These are phyloP conservation scores for Candoia aspera DNA, from an alignment of 2,113 vertebrate genomes.

Conservation along the genomic window DNA sequence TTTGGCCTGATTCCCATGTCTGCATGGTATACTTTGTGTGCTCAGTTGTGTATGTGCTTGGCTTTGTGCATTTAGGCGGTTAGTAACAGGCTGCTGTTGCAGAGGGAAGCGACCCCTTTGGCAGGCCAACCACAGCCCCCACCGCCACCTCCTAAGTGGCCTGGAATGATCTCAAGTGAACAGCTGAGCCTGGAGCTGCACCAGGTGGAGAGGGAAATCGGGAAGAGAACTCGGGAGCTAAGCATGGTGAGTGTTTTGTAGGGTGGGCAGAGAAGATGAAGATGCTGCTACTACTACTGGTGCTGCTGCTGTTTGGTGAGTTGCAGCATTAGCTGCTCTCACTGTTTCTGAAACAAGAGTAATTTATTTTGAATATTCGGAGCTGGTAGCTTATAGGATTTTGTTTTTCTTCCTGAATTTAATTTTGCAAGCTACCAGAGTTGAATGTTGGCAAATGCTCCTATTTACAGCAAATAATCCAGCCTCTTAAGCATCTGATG, in stretches of 20 bases:
- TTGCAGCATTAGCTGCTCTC: constrained; percentile 14
- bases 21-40: constrained; percentile 46
- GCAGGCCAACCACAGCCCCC: constrained; percentile 79
- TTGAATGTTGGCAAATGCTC: neutral
- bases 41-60: constrained; percentile 75
- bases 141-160: constrained; percentile 85
- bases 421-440: neutral
- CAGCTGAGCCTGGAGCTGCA: constrained; percentile 96
- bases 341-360: constrained; percentile 25
- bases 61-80: constrained; percentile 80
- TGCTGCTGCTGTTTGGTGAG: neutral
- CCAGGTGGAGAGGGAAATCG: constrained; percentile 96
- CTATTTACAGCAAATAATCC: constrained; percentile 14
- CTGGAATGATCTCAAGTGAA: constrained; percentile 89
- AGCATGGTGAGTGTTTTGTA: constrained; percentile 82
- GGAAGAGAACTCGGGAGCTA: constrained; percentile 93
- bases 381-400: neutral
- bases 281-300: neutral
- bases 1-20: constrained; percentile 42
- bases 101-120: constrained; percentile 86
- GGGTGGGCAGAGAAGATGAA: constrained; percentile 23
- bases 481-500: constrained; percentile 18
- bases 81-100: constrained; percentile 89
- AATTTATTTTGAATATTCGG: constrained; percentile 2
- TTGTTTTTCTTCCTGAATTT: neutral